Conservation (phyloP, 2,113 vertebrate genomes). For the Tautogolabrus adspersus region DNA sequence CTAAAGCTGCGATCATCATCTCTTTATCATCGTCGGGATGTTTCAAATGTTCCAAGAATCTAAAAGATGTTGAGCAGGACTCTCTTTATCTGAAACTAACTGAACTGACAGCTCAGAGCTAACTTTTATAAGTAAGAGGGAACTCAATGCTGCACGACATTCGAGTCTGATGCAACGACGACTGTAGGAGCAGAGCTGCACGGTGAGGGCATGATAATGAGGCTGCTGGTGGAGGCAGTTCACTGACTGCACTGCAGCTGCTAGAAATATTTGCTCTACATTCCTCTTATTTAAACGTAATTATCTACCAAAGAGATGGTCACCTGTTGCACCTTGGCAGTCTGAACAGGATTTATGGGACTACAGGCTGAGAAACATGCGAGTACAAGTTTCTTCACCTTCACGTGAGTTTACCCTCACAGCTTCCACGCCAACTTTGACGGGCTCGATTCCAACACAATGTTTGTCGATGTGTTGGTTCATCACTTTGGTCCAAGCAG, state of each 20-base stretch:
- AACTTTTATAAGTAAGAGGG: constrained; percentile 33
- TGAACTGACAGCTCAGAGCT: constrained; percentile 44
- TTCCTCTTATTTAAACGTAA: constrained; percentile 11
- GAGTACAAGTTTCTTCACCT: too few relatives aligned
- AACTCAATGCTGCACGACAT: constrained; percentile 23
- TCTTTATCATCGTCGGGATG: constrained; percentile 42
- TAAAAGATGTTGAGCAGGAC: constrained; percentile 12
- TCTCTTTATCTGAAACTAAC: constrained; percentile 36
- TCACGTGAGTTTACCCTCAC: too few relatives aligned
- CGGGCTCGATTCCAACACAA: too few relatives aligned
- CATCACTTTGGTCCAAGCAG: too few relatives aligned
- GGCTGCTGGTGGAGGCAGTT: too few relatives aligned
- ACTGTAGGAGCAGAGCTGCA: constrained; percentile 38
- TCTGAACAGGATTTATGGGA: too few relatives aligned
- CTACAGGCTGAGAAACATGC: too few relatives aligned
- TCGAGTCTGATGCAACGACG: constrained; percentile 54
- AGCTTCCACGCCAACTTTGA: too few relatives aligned
- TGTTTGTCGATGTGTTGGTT: too few relatives aligned
- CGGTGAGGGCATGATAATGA: constrained; percentile 60
- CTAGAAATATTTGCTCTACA: constrained; percentile 45
- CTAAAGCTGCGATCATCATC: constrained; percentile 26
- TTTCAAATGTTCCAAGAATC: constrained; percentile 37
- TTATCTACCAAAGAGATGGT: background rate
- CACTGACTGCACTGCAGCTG: constrained; percentile 44
- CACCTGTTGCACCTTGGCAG: constrained; percentile 1